Conservation (phyloP, 2,888 invertebrate species). For the Rhodophaea formosa region DNA sequence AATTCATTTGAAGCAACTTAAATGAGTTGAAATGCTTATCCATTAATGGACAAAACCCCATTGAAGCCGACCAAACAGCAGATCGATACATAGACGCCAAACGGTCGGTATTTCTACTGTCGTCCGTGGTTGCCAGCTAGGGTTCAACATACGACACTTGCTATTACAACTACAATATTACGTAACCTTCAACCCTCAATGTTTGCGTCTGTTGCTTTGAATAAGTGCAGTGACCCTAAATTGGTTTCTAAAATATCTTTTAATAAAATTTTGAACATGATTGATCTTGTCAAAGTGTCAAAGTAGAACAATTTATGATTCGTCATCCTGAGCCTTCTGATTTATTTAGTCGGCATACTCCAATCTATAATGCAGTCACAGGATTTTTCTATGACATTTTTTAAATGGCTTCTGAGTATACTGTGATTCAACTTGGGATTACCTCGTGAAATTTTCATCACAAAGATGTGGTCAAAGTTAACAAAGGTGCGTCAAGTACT, state of each 20-base stretch:
- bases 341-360: no score
- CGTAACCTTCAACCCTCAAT: constrained; percentile 21
- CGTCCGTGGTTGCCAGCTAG: constrained; percentile 35
- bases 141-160: constrained; percentile 51
- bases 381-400: no score
- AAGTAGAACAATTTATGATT: neutral
- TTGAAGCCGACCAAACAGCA: constrained; percentile 51
- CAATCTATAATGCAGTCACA: no score
- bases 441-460: no score
- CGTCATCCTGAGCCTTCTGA: no score
- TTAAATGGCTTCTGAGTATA: no score
- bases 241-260: neutral
- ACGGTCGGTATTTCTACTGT: constrained; percentile 52
- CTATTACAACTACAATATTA: constrained; percentile 36
- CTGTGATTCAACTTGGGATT: no score
- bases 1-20: neutral
- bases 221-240: neutral
- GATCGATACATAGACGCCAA: constrained; percentile 72
- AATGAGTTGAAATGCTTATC: constrained; percentile 20
- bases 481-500: no score
- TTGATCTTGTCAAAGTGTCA: neutral
- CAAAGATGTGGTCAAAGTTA: no score
- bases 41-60: constrained; percentile 42
- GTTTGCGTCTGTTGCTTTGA: neutral
- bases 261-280: neutral